Percentiles rank a stretch among this genome's conserved stretches.
Conservation (phyloP, 2,888 invertebrate genomes). For the Romanomermis culicivorax region DNA sequence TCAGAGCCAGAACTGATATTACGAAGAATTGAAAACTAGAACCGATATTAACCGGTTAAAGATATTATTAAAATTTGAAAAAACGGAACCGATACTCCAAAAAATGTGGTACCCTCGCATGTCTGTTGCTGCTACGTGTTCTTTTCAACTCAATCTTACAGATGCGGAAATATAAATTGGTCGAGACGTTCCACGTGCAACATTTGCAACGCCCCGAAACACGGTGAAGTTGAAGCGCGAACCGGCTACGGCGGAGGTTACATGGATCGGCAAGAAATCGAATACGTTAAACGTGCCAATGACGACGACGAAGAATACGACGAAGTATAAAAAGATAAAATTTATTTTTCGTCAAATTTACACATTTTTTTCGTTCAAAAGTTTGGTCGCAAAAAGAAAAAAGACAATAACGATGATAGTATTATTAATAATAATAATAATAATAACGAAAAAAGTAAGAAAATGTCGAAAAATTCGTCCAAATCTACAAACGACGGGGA, state of each 20-base stretch:
- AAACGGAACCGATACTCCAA: no score
- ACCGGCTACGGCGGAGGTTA: conserved; percentile 38
- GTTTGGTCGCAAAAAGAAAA: conserved; percentile 24
- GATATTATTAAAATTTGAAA: no score
- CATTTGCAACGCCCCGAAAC: conserved; percentile 94
- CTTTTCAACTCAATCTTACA: no score
- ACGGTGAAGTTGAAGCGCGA: conserved; percentile 66
- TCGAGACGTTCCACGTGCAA: conserved; percentile 84
- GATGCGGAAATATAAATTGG: conserved; percentile 99
- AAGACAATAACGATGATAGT: background rate
- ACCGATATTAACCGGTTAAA: no score
- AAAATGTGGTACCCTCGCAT: no score
- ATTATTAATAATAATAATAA: background rate
- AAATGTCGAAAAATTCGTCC: background rate
- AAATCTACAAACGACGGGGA: background rate
- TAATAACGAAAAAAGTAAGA: background rate
- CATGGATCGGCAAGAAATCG: conserved; percentile 44
- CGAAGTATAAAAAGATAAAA: no score
- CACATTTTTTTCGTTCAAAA: background rate
- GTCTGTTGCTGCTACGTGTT: no score
- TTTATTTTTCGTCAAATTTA: conserved; percentile 1
- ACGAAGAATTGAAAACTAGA: no score
- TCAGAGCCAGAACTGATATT: no score
- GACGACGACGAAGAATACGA: conserved; percentile 73
- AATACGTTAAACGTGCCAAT: conserved; percentile 66